Base-by-base conservation (phyloP, 2,888 invertebrate genomes). In the Taenaris catops region DNA sequence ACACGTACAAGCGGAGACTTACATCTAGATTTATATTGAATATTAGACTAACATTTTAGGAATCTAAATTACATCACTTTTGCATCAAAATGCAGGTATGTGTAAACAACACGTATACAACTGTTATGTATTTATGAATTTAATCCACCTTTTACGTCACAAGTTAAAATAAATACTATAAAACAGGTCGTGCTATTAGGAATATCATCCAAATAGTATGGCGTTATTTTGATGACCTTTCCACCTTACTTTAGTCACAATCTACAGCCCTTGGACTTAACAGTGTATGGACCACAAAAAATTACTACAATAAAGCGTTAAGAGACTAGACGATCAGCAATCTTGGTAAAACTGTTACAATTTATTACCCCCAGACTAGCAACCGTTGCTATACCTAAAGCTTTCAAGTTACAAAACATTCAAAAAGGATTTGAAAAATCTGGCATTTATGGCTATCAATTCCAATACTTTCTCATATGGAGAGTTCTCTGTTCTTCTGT, bases 381-480 rank as follows among this genome's bases (percentile, higher is more conserved):
- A 24, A n/a, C n/a, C n/a, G n/a, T 11, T 12, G 44, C 48, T 32
- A 38, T 45, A 4, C 46, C 45, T 6, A 37, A 31, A 9, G 48
- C 48, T 2, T 47, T 50, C 23, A 53, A 39, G n/a, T 31, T 8
- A 20, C 35, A 39, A 21, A 49, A 49, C 27, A 48, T 49, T 14
- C 39, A 41, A 43, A 44, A 12, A 8, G 47, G 50, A 42, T 53
- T 53, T 38, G 38, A 41, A 44, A 46, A 46, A 44, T 16, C 45
- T 41, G 49, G 48, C 8, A 50, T 52, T 34, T 48, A 41, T n/a
- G 35, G 48, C 52, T 16, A 44, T 47, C 1, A 47, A 52, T 37
- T 38, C 36, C 29, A 41, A 49, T 18, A 49, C 49, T 9, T 53
- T 53, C 39, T 11, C 44, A 18, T 37, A 53, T 37, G 46, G 45